Base-by-base conservation (phyloP, 2,113 vertebrate genomes). In the Alouatta palliata region DNA sequence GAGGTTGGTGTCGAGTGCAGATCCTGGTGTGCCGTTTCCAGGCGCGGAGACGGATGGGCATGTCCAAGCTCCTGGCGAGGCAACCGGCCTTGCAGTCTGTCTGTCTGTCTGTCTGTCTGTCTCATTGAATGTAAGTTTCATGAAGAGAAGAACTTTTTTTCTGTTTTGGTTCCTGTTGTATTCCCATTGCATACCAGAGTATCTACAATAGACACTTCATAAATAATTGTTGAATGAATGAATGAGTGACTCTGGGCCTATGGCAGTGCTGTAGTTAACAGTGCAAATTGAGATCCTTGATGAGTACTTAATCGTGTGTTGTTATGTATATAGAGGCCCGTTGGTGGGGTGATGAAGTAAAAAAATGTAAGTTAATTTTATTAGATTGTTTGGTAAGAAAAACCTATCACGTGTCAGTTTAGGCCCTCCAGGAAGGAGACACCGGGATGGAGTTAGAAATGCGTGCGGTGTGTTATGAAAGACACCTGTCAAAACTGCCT, bases 201-300 rank as follows among this genome's bases (percentile, higher is more conserved):
- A 66, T 73, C 37, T 68, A 84, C 17, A 49, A 85, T 8, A 75
- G n/a, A 37, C 43, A 87, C 43, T 82, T 77, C 83, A 37, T 91
- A 83, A 64, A 64, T 64, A 64, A 91, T 68, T 86, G 27, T 75
- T 92, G n/a, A 94, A 75, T 81, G 45, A 79, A 75, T 92, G 54
- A 82, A 64, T 94, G 23, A 80, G 49, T 52, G 52, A 88, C 75
- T 52, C 32, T 66, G 30, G 73, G 68, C 47, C 79, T 95, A 61
- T 81, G 43, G 56, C 75, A 87, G 66, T 61, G 11, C 27, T 64
- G 14, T 75, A 75, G 45, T n/a, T 86, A 87, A 66, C 9, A 61
- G 30, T 68, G 52, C 47, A 70, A 25, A 47, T n/a, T 83, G 58
- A 95, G 37, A 68, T 91, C 35, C 54, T 94, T 84, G 94, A 47